phyloP scores from a whole-genome alignment of 2,113 vertebrate species.

The Ictalurus furcatus region DNA sequence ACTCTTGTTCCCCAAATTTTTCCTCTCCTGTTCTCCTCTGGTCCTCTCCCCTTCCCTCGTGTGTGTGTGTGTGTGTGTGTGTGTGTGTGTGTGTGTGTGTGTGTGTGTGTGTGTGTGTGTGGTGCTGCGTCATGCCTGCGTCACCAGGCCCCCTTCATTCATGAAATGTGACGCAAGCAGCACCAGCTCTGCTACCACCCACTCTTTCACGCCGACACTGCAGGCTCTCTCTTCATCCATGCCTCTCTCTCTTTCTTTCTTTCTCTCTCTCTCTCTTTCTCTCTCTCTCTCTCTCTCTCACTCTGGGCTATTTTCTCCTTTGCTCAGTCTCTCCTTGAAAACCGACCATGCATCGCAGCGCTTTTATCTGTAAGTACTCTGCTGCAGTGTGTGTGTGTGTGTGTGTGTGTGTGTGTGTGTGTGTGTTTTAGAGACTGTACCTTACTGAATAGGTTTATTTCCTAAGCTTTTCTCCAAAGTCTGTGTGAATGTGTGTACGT shows the following conservation, averaged over 20 bases:
- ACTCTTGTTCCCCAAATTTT: not conserved
- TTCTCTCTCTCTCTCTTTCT: conserved; percentile 26
- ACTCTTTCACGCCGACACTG: conserved; percentile 65
- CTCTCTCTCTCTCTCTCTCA: conserved; percentile 6
- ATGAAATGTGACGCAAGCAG: conserved; percentile 78
- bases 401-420: conserved; percentile 16
- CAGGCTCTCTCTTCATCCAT: conserved; percentile 43
- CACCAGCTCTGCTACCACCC: conserved; percentile 59
- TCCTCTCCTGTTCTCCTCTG: not conserved
- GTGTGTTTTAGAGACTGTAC: not conserved
- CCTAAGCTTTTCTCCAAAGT: not conserved
- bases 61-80: conserved; percentile 46
- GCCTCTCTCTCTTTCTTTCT: conserved; percentile 30
- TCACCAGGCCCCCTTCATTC: conserved; percentile 73
- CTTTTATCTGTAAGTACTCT: conserved; percentile 68
- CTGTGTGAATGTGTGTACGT: not conserved
- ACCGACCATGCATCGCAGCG: conserved; percentile 63
- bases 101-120: conserved; percentile 38
- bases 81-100: conserved; percentile 33
- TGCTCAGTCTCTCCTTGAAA: conserved; percentile 40
- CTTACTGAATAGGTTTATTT: not conserved
- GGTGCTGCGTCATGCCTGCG: conserved; percentile 66
- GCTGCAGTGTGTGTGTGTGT: conserved; percentile 6
- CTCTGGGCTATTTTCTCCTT: not conserved
- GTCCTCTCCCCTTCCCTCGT: conserved; percentile 30